These are phyloP conservation scores for Drosophila koepferae DNA, from an alignment of 2,888 invertebrate species.

Conservation along the genomic window DNA sequence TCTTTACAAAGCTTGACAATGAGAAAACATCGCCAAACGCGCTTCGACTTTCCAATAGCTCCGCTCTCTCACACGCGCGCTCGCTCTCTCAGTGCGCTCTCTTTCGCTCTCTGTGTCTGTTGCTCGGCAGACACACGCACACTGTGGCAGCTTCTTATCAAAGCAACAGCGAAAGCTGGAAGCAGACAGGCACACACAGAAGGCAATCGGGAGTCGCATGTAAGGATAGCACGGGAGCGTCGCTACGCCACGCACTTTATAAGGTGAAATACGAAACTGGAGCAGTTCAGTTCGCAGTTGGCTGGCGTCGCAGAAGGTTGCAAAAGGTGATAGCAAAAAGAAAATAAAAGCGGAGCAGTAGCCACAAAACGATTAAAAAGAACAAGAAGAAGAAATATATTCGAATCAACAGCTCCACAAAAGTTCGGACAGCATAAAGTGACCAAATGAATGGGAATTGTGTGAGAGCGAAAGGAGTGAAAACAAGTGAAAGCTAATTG, in stretches of 20 bases:
- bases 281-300: slow-evolving; percentile 83
- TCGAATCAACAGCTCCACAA: slow-evolving; percentile 29
- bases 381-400: neutral
- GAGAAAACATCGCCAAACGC: slow-evolving; percentile 29
- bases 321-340: slow-evolving; percentile 44
- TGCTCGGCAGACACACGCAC: slow-evolving; percentile 35
- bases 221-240: slow-evolving; percentile 69
- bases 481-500: slow-evolving; percentile 40
- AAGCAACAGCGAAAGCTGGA: slow-evolving; percentile 64
- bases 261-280: slow-evolving; percentile 75
- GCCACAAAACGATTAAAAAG: neutral
- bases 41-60: slow-evolving; percentile 46
- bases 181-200: slow-evolving; percentile 32
- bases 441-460: slow-evolving; percentile 38
- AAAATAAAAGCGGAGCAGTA: slow-evolving; percentile 22
- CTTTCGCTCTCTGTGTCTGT: slow-evolving; percentile 7
- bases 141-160: slow-evolving; percentile 66
- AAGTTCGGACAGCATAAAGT: slow-evolving; percentile 13
- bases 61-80: slow-evolving; percentile 27
- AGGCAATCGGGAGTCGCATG: slow-evolving; percentile 53
- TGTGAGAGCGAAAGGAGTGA: slow-evolving; percentile 15
- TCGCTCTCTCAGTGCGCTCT: slow-evolving; percentile 16
- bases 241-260: slow-evolving; percentile 52
- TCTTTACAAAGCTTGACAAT: slow-evolving; percentile 28
- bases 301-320: slow-evolving; percentile 81